Conservation (phyloP, 1,140 invertebrate species). For the Tigriopus japonicus region DNA sequence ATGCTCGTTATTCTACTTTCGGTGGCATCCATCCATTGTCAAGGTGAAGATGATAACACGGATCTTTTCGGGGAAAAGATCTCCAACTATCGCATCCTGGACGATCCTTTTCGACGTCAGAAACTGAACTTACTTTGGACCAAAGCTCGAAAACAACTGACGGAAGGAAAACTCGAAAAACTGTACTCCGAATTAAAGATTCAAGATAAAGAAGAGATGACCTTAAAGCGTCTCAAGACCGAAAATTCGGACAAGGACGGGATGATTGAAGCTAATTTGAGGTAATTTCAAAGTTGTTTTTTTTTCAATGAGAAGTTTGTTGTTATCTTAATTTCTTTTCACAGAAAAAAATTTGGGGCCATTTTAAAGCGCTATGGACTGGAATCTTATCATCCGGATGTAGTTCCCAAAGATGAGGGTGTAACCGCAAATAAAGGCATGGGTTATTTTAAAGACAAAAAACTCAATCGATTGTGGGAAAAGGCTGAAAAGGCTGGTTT, state of each 20-base stretch:
- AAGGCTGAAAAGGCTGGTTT: constrained; percentile 68
- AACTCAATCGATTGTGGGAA: constrained; percentile 69
- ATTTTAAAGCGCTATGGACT: constrained; percentile 65
- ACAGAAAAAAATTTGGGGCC: constrained; percentile 17
- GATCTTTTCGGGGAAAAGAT: too few species aligned
- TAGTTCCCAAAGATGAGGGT: constrained; percentile 34
- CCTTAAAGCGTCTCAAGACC: constrained; percentile 54
- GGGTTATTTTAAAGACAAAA: constrained; percentile 56
- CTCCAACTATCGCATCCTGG: not conserved
- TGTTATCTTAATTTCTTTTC: not conserved
- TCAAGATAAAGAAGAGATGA: constrained; percentile 76
- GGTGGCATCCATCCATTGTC: too few species aligned
- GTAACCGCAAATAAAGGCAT: constrained; percentile 42
- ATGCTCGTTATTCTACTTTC: too few species aligned
- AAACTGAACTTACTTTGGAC: not conserved
- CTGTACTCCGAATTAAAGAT: constrained; percentile 69
- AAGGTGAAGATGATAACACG: too few species aligned
- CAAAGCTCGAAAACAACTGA: constrained; percentile 30
- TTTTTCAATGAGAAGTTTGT: constrained; percentile 1
- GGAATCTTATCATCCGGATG: constrained; percentile 54
- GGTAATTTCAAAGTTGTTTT: constrained; percentile 41
- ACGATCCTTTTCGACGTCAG: not conserved
- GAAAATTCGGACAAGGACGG: constrained; percentile 71
- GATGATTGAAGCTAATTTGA: constrained; percentile 54
- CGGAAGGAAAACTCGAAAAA: constrained; percentile 61